Evolutionary conservation across 2,888 invertebrate species (phyloP).

Genomic region (Andrena haemorrhoa): DNA sequence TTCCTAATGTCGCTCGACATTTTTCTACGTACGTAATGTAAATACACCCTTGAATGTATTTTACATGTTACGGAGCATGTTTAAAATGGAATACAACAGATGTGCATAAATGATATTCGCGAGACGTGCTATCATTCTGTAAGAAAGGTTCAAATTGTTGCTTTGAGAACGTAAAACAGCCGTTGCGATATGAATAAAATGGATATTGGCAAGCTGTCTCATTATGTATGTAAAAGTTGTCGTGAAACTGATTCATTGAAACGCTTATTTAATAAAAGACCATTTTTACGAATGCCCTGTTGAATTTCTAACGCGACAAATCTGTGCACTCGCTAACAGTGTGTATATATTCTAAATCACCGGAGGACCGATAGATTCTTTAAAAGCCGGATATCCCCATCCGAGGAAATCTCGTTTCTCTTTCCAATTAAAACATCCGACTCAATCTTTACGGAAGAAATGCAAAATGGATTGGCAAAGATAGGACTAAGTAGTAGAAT

Average conservation of each 20-base stretch:
- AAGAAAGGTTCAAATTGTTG: background rate
- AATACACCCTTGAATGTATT: constrained; percentile 22
- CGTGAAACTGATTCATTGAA: background rate
- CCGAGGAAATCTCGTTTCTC: too few relatives aligned
- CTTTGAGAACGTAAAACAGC: background rate
- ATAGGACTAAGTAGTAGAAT: background rate
- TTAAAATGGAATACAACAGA: background rate
- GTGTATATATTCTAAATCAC: background rate
- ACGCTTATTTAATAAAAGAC: background rate
- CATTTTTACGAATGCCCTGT: background rate
- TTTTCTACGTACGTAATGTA: constrained; percentile 30
- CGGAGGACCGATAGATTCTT: background rate
- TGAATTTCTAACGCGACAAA: background rate
- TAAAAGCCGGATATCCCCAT: too few relatives aligned
- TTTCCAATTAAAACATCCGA: too few relatives aligned
- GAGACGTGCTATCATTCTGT: constrained; percentile 6
- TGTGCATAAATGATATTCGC: constrained; percentile 14
- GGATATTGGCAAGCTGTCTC: background rate
- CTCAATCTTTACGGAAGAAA: too few relatives aligned
- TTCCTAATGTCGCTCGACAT: constrained; percentile 7
- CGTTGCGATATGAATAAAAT: constrained; percentile 2
- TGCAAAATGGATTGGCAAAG: background rate
- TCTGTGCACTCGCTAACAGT: background rate
- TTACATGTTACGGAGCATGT: constrained; percentile 1
- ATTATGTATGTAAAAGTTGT: constrained; percentile 20